These are phyloP conservation scores for Ophion ventricosus DNA, from an alignment of 2,888 invertebrate species.

Conservation along the genomic window DNA sequence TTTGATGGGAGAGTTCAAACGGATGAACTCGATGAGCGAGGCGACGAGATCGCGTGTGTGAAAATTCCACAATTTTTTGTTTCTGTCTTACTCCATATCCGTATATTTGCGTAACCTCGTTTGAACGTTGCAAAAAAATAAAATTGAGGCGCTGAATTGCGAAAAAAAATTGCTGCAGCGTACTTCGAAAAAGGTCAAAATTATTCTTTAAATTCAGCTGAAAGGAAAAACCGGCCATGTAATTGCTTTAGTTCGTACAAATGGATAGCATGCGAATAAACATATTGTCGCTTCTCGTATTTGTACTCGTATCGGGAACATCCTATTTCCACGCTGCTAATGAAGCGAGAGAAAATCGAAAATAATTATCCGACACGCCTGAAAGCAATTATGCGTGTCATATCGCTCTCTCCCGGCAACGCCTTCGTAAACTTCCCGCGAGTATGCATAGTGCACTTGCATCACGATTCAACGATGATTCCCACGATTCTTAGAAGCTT, in stretches of 20 bases:
- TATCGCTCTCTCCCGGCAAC: conserved; percentile 21
- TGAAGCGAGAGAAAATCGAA: background rate
- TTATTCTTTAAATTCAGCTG: background rate
- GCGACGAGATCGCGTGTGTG: background rate
- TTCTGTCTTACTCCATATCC: background rate
- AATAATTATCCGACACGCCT: conserved; percentile 35
- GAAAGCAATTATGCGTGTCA: conserved; percentile 57
- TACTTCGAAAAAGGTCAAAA: background rate
- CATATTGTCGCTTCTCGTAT: background rate
- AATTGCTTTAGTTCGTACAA: background rate
- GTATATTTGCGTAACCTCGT: background rate
- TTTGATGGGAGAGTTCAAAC: conserved; percentile 24
- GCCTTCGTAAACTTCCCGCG: conserved; percentile 44
- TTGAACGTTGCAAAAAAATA: background rate
- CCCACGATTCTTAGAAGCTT: conserved; percentile 60
- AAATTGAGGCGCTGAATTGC: background rate
- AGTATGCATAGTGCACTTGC: conserved; percentile 30
- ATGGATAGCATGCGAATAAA: background rate
- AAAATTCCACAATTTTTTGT: background rate
- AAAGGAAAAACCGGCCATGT: background rate
- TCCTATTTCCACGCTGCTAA: background rate
- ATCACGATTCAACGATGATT: conserved; percentile 43
- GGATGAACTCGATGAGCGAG: background rate
- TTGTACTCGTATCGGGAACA: background rate
- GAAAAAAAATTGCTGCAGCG: background rate